phyloP scores from a whole-genome alignment of 2,888 invertebrate genomes.

The Tenthredo mesomela region DNA sequence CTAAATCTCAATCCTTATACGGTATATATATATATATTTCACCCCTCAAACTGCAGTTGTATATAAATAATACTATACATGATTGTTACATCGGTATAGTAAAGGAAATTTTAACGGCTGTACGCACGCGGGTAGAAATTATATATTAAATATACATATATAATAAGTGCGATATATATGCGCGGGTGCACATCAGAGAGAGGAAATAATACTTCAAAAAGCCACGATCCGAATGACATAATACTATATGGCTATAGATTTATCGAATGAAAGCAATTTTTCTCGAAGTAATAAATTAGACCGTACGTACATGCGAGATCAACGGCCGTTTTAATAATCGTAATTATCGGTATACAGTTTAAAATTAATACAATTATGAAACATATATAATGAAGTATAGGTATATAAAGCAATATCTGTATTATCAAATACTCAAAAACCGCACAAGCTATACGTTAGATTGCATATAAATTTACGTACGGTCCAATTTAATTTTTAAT shows the following conservation, averaged over 20 bases:
- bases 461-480: background rate
- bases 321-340: background rate
- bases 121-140: background rate
- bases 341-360: background rate
- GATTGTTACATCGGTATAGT: background rate
- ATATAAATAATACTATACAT: background rate
- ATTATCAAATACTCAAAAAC: background rate
- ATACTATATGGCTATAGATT: background rate
- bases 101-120: background rate
- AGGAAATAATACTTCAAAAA: background rate
- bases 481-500: background rate
- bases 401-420: background rate
- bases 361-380: background rate
- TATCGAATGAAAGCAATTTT: background rate
- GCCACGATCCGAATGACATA: constrained; percentile 15
- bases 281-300: background rate
- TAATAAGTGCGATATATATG: background rate
- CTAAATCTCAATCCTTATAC: background rate
- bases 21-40: too few species aligned
- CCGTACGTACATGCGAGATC: background rate
- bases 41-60: background rate
- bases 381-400: background rate
- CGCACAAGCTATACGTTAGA: background rate
- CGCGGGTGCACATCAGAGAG: background rate
- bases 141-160: background rate